These are phyloP conservation scores for Gallinago media DNA, from an alignment of 2,113 vertebrate species.

Conservation along the genomic window DNA sequence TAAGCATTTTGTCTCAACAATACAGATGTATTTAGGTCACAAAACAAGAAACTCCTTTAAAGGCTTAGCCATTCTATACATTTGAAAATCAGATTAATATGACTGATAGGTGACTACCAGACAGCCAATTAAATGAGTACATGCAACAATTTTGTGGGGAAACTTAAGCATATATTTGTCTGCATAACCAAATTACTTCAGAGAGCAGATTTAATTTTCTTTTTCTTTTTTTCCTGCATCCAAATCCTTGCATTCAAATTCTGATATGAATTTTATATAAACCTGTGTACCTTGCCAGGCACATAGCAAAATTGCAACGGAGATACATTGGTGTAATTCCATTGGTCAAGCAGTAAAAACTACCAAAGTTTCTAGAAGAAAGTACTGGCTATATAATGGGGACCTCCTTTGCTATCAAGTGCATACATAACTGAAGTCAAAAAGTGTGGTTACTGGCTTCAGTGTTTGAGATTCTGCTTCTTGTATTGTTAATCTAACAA, in stretches of 20 bases:
- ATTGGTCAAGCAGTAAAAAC: background rate
- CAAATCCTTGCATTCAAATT: background rate
- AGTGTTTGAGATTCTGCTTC: background rate
- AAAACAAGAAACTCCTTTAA: background rate
- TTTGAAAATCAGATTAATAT: constrained; percentile 31
- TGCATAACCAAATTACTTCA: background rate
- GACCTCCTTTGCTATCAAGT: background rate
- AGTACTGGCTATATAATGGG: background rate
- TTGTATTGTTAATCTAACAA: background rate
- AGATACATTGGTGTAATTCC: background rate
- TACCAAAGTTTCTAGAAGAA: background rate
- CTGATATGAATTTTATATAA: background rate
- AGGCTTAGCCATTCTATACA: constrained; percentile 1
- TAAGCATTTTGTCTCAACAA: background rate
- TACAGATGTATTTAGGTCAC: background rate
- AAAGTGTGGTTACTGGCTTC: background rate
- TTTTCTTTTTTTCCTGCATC: fast-evolving
- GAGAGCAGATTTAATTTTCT: background rate
- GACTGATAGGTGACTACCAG: constrained; percentile 19
- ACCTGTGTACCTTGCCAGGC: fast-evolving
- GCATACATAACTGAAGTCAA: background rate
- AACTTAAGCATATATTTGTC: background rate
- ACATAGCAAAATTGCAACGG: background rate
- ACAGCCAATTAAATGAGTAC: constrained; percentile 9
- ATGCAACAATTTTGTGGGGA: background rate